A percentile compares a stretch with the other conserved stretches of the same genome.
phyloP scores from a whole-genome alignment of 2,113 vertebrate genomes.

The Pavo muticus region DNA sequence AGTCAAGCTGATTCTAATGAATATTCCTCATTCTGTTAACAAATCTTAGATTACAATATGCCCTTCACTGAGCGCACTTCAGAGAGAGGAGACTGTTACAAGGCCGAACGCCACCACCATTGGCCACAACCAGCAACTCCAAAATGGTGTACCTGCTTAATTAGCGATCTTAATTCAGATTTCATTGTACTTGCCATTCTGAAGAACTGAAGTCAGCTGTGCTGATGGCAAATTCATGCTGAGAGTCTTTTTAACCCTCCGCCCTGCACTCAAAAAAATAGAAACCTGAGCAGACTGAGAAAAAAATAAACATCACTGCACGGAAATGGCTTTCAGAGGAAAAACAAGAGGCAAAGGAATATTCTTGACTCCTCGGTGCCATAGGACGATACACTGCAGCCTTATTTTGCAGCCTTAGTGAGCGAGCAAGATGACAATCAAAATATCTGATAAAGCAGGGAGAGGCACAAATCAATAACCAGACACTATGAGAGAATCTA shows the following conservation, averaged over 20 bases:
- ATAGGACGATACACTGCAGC: background rate
- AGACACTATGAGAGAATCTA: background rate
- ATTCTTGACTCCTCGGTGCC: background rate
- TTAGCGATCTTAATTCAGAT: background rate
- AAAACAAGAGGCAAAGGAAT: background rate
- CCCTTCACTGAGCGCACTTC: background rate
- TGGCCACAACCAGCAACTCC: background rate
- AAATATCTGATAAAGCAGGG: background rate
- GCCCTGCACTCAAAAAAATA: background rate
- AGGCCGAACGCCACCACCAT: background rate
- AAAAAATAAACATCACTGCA: background rate
- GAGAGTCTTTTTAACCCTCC: background rate
- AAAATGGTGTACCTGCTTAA: background rate
- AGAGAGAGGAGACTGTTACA: background rate
- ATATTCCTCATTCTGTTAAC: background rate
- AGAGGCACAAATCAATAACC: conserved; percentile 9
- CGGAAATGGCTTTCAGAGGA: background rate
- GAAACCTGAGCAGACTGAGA: background rate
- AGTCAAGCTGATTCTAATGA: background rate
- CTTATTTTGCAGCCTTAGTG: background rate
- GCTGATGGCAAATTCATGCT: background rate
- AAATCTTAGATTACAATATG: background rate
- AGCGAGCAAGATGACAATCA: background rate
- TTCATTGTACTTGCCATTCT: background rate
- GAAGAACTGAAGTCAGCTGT: background rate